A percentile compares a stretch with the other conserved stretches of the same genome.
These are phyloP conservation scores for Tetrao urogallus DNA, from an alignment of 2,113 vertebrate genomes.

Conservation along the genomic window DNA sequence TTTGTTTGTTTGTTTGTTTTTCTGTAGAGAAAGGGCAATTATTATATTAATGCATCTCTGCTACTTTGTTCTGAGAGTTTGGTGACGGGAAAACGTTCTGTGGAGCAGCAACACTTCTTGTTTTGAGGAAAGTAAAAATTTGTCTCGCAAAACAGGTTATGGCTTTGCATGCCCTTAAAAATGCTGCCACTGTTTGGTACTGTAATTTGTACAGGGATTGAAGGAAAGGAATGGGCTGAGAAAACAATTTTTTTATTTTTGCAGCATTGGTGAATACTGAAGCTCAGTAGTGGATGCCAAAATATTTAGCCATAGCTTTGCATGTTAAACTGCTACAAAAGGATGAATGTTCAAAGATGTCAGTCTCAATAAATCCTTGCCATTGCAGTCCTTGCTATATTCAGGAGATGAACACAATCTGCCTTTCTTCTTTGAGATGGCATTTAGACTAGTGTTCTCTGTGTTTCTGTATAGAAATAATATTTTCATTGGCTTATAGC, in stretches of 20 bases:
- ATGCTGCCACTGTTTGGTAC: background rate
- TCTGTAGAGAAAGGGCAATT: background rate
- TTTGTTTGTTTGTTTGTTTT: background rate
- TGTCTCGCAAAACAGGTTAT: background rate
- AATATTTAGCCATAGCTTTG: background rate
- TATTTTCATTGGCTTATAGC: constrained; percentile 9
- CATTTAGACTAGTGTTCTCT: background rate
- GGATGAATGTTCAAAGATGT: constrained; percentile 17
- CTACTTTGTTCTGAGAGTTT: background rate
- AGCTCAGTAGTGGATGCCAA: background rate
- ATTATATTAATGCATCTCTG: background rate
- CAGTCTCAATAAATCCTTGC: constrained; percentile 19
- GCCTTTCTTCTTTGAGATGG: background rate
- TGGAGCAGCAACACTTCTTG: fast-evolving
- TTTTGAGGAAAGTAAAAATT: background rate
- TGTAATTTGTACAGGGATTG: background rate
- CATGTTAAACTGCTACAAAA: background rate
- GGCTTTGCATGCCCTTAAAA: background rate
- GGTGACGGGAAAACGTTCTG: background rate
- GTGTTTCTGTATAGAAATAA: background rate
- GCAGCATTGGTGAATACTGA: background rate
- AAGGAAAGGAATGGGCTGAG: background rate
- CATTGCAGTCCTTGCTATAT: background rate
- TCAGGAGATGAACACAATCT: background rate
- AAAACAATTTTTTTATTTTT: background rate